Percentiles rank a stretch among this genome's conserved stretches.
Evolutionary conservation across 2,113 vertebrate genomes (phyloP).

Genomic region (Speoplatyrhinus poulsoni): DNA sequence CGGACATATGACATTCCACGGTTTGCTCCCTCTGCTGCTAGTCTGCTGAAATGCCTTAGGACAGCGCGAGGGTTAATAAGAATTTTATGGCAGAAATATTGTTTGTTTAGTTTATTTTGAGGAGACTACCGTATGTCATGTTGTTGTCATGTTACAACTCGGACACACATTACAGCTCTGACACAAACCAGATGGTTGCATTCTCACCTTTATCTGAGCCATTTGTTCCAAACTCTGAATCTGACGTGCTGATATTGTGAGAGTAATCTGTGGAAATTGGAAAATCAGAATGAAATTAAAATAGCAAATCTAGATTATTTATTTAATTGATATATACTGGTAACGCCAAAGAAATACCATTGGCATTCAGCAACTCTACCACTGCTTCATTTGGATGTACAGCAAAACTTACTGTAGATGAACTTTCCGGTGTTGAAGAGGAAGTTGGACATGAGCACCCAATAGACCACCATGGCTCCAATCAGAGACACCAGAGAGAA

Average conservation of each 20-base stretch:
- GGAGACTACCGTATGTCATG: no score
- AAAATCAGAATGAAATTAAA: neutral
- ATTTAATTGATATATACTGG: no score
- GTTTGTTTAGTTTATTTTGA: no score
- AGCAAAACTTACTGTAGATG: constrained; percentile 88
- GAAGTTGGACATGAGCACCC: constrained; percentile 99
- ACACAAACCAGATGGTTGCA: neutral
- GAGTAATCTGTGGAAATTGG: constrained; percentile 78
- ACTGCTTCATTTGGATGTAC: neutral
- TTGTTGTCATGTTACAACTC: no score
- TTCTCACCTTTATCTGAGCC: constrained; percentile 84
- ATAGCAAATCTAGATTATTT: neutral
- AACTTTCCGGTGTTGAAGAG: constrained; percentile 94
- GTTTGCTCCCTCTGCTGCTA: no score
- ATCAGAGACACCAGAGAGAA: constrained; percentile 93
- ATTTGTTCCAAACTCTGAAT: constrained; percentile 84
- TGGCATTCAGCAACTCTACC: neutral
- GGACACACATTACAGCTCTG: neutral
- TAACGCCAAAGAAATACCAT: neutral
- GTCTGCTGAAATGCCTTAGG: no score
- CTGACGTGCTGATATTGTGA: constrained; percentile 85
- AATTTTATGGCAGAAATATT: no score
- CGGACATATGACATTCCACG: no score
- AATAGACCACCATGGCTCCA: constrained; percentile 98
- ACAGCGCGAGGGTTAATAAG: no score